phyloP scores from a whole-genome alignment of 2,888 invertebrate species.

The Leptinotarsa rubiginosa region DNA sequence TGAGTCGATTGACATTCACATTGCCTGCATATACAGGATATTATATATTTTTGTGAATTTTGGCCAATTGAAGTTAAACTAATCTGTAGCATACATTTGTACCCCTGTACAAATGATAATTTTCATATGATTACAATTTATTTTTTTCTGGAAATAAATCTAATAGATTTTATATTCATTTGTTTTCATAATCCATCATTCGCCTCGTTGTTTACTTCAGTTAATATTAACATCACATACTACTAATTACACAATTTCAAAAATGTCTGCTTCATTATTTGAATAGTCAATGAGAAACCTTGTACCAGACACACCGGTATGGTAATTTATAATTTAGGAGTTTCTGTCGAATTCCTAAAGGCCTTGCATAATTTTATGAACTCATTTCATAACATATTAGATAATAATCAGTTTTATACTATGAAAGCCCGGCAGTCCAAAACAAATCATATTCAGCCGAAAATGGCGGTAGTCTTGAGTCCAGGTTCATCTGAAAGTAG shows the following conservation, averaged over 20 bases:
- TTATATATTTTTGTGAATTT: no score
- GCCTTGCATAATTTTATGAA: constrained; percentile 6
- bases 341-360: constrained; percentile 7
- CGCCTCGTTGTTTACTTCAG: neutral
- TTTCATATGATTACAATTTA: no score
- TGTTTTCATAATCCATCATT: neutral
- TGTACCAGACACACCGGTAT: constrained; percentile 12
- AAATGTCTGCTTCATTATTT: neutral
- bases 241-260: neutral
- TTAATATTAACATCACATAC: neutral
- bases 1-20: neutral
- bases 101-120: no score
- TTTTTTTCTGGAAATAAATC: no score
- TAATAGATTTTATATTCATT: no score
- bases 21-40: neutral
- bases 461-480: no score
- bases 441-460: neutral
- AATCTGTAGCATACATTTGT: no score
- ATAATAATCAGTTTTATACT: neutral
- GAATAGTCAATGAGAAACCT: constrained; percentile 11
- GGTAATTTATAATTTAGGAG: constrained; percentile 10
- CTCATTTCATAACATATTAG: neutral
- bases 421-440: neutral
- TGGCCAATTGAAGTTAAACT: no score
- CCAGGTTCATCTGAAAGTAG: no score